These are phyloP conservation scores for Toxotes chatareus DNA, from an alignment of 2,113 vertebrate genomes.

Conservation along the genomic window DNA sequence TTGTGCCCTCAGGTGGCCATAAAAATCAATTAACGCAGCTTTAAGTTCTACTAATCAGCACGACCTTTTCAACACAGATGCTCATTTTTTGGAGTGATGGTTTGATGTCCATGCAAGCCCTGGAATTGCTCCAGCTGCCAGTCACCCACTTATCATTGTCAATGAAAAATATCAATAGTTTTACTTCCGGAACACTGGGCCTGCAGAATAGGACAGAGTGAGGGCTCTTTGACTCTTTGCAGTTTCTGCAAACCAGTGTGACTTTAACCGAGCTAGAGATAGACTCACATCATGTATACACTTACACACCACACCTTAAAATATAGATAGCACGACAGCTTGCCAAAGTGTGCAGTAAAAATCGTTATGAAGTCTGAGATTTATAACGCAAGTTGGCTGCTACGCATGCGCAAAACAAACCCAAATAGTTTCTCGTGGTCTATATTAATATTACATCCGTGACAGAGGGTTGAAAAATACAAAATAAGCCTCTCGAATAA, in stretches of 20 bases:
- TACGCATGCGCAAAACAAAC: slow-evolving; percentile 38
- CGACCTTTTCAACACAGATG: slow-evolving; percentile 3
- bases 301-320: neutral
- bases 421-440: neutral
- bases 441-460: neutral
- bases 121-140: slow-evolving; percentile 3
- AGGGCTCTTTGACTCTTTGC: neutral
- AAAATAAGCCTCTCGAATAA: neutral
- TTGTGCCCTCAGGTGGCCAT: neutral
- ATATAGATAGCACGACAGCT: neutral
- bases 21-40: slow-evolving; percentile 1
- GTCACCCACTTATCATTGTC: slow-evolving; percentile 4
- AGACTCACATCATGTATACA: neutral
- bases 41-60: neutral
- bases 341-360: neutral
- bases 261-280: neutral
- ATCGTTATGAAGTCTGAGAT: neutral
- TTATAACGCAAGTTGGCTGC: neutral
- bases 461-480: neutral
- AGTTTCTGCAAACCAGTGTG: slow-evolving; percentile 9
- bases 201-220: neutral
- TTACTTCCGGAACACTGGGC: slow-evolving; percentile 41
- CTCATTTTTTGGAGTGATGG: slow-evolving; percentile 5
- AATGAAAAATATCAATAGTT: slow-evolving; percentile 32
- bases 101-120: slow-evolving; percentile 5